These are phyloP conservation scores for Amazona guildingii DNA, from an alignment of 2,113 vertebrate genomes.

Conservation along the genomic window DNA sequence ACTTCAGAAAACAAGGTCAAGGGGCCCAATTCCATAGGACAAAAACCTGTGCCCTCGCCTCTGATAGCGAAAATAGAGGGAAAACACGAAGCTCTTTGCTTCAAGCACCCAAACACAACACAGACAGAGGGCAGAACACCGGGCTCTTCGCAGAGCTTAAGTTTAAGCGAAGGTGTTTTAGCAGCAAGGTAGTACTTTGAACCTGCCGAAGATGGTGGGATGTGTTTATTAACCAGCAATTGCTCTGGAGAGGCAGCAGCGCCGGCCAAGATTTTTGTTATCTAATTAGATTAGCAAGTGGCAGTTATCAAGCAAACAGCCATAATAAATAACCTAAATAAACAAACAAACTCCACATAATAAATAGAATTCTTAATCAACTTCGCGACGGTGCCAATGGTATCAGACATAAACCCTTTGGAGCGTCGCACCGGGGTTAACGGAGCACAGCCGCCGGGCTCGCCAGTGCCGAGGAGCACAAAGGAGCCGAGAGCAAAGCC, in stretches of 20 bases:
- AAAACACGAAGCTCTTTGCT: background rate
- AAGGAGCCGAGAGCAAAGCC: background rate
- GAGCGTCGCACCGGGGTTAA: fast-evolving
- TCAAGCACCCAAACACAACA: background rate
- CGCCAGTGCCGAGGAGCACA: background rate
- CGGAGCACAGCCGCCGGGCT: background rate
- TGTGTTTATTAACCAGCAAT: background rate
- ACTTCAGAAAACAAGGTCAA: background rate
- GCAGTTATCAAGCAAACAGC: background rate
- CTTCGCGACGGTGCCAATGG: background rate
- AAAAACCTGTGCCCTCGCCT: background rate
- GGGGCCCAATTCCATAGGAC: background rate
- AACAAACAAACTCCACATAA: fast-evolving
- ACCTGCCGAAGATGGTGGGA: background rate
- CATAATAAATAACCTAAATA: no score
- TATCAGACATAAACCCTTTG: background rate
- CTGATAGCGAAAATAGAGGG: background rate
- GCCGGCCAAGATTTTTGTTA: background rate
- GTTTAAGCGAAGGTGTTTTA: background rate
- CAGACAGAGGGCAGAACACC: background rate
- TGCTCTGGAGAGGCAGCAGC: background rate
- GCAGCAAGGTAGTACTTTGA: background rate
- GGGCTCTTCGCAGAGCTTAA: background rate
- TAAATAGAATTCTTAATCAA: background rate
- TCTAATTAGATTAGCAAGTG: background rate